Base-by-base conservation (phyloP, 1,140 invertebrate species). In the Magallana angulata region DNA sequence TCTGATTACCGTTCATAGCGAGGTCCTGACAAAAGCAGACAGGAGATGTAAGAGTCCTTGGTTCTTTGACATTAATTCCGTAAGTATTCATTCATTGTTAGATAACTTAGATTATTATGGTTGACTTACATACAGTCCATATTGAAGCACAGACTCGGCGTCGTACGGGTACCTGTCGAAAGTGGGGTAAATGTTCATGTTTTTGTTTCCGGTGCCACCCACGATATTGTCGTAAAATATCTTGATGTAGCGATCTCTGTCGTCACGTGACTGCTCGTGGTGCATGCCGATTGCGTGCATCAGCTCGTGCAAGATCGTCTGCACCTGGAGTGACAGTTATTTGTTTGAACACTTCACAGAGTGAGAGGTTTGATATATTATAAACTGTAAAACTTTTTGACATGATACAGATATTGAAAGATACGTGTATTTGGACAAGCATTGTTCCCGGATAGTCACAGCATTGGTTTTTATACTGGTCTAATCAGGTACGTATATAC, bases 181-280 rank as follows among this genome's bases (percentile, higher is more conserved):
- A 0, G 76, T 82, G 1, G n/a, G 9, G 12, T n/a, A 16, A 24
- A 87, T 89, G 8, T 48, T 56, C 68, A 87, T 87, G 76, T 89
- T 89, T 4, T 59, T 76, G 57, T 68, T 82, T 6, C 57, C 57
- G 16, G 16, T 30, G 0, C 57, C 64, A 0, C 58, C 56, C 8
- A 80, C 82, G 8, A 89, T 30, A 58, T 84, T 85, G 64, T 81
- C 85, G 64, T 71, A 89, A 16, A 24, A 18, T 16, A 89, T 82
- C 3, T 80, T 48, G 1, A 89, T 48, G 68, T 89, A 84, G 18
- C 71, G 57, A 16, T 89, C 91, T 60, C 92, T 90, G 81, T 92
- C 92, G 1, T 82, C 81, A 24, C 88, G 18, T 36, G 85, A 86
- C 76, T 89, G 88, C 58, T 89, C 88, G 18, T 89, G 88, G 14